Evolutionary conservation across 2,888 invertebrate species (phyloP), one percentile per base, ranked within the genome.

Genomic region (Cordilura impudica): DNA sequence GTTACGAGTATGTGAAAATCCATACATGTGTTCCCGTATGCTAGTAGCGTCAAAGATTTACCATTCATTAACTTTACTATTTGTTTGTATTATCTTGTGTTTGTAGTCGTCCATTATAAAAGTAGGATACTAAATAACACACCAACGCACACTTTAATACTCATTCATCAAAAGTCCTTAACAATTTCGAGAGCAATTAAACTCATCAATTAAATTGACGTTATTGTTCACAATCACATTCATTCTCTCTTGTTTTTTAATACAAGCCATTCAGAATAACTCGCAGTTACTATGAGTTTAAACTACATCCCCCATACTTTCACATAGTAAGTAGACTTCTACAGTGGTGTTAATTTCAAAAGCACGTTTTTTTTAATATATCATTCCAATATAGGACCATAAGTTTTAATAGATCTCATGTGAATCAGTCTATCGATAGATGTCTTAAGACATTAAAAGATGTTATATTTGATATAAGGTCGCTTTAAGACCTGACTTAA

Each of bases 141-240:
- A 66, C 66, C 26, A 47, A 45, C 49, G 61, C 45, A 19, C 19
- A 35, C 47, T 31, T 53, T 23, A 35, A 61, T 58, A 71, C 65
- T 61, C 70, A 78, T 78, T 78, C 70, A 78, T 78, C 74, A 78
- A 78, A 78, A 71, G 78, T 66, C 61, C 78, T 78, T 74, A 74
- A 71, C 70, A 74, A 70, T 66, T 70, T 78, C 60, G 74, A 78
- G 70, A 74, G 78, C 70, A 78, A 78, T 78, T 78, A 78, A 74
- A 74, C 70, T 74, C 74, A 74, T 78, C 78, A 74, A 74, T 78
- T 78, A 78, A 66, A 78, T 74, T 78, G 70, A 74, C 74, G 60
- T 66, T 74, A 31, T 66, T 66, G 35, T 74, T 43, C 14, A 60
- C 19, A 54, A 35, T 53, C 43, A n/a, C 29, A 14, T 39, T 35